Base-by-base conservation (phyloP, 2,888 invertebrate genomes). In the Aproaerema taeniolella region DNA sequence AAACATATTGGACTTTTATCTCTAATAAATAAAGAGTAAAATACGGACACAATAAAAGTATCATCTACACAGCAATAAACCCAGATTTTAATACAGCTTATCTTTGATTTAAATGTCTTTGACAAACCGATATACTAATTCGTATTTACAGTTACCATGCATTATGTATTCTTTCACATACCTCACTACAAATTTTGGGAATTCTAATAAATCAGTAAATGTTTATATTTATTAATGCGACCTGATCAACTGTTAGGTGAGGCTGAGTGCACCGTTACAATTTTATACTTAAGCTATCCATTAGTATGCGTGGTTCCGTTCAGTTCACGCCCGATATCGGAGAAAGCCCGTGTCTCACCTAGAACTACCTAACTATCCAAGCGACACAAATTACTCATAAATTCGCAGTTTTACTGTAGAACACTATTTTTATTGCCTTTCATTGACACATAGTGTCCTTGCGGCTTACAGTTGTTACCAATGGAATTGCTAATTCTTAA, bases 191-290 rank as follows among this genome's bases (percentile, higher is more conserved):
- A 50, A 37, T 58, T 52, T 54, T 45, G 52, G 64, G 72, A 76
- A 80, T 77, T 76, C 63, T 65, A 67, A 74, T 80, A 73, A 78
- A 77, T 70, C 71, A 66, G 72, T 78, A 71, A 74, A 80, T 70
- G 64, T 72, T 76, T 69, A 67, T 73, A 70, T 78, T 71, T 77
- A 77, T 78, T 70, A 74, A 68, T 65, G 56, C 58, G 61, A 67
- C 61, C 60, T 58, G 64, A 65, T 55, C 52, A 48, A 61, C 49
- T 52, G 54, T 47, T 53, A 53, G 50, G 58, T 64, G 66, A 69
- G 69, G 71, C 62, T 62, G 70, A 55, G 59, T 67, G 67, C 67
- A 82, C 83, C 82, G 83, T 83, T 83, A 82, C 74, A 67, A 75
- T 77, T 72, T 76, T 72, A 80, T 76, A 72, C 70, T 61, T 70